Percentiles rank a stretch among this genome's conserved stretches.
These are phyloP conservation scores for Eurytoma adleriae DNA, from an alignment of 2,888 invertebrate genomes.

Conservation along the genomic window DNA sequence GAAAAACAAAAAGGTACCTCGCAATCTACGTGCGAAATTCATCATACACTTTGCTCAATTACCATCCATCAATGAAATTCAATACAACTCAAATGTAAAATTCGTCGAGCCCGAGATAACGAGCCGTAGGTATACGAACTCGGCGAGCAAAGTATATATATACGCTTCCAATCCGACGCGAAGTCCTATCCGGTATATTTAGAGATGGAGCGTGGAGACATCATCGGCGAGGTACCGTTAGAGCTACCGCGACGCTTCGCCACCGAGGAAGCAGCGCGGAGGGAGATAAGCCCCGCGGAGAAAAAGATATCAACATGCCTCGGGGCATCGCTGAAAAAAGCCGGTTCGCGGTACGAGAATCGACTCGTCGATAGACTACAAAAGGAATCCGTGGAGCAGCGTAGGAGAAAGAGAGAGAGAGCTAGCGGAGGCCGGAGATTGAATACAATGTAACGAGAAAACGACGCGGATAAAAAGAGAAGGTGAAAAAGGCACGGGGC, in stretches of 20 bases:
- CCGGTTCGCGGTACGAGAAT: background rate
- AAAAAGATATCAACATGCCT: conserved; percentile 38
- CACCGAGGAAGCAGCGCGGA: background rate
- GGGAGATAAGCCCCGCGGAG: conserved; percentile 19
- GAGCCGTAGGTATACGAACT: too few species aligned
- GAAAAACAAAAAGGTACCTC: too few species aligned
- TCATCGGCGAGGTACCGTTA: conserved; percentile 45
- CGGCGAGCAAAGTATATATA: too few species aligned
- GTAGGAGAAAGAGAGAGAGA: conserved; percentile 1
- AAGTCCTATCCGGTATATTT: too few species aligned
- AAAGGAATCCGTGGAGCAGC: conserved; percentile 2
- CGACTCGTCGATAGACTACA: conserved; percentile 28
- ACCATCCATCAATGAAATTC: too few species aligned
- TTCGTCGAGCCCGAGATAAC: too few species aligned
- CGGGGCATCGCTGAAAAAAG: conserved; percentile 8
- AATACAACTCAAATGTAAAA: too few species aligned
- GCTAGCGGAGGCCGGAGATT: background rate
- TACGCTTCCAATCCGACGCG: too few species aligned
- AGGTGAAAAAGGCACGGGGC: conserved; percentile 19
- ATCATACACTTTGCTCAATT: too few species aligned
- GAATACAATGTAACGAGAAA: conserved; percentile 49
- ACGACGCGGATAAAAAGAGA: conserved; percentile 29
- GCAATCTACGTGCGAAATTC: too few species aligned
- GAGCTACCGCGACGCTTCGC: conserved; percentile 5
- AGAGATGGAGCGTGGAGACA: conserved; percentile 2